Base-by-base conservation (phyloP, 2,888 invertebrate genomes). In the Oligia strigilis region DNA sequence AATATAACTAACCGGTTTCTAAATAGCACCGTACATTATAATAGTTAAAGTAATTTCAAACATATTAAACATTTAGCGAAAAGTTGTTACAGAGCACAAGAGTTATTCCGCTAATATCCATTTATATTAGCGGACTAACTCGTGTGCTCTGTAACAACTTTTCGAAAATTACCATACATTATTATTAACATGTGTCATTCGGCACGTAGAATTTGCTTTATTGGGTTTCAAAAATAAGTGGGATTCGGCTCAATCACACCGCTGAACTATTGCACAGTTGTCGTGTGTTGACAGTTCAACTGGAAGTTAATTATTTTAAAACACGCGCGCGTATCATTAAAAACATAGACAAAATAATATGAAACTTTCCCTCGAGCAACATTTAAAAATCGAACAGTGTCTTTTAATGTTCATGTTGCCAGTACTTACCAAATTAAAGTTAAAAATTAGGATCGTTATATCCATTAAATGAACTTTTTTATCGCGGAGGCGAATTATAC, bases 151-250 rank as follows among this genome's bases (percentile, higher is more conserved):
- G 11, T 46, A 46, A 46, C 46, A 46, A 46, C 46, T 49, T 49
- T 49, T 13, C 46, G 23, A 60, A 82, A 80, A 80, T 70, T 72
- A 52, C 43, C 43, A 70, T 36, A 52, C n/a, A 70, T 64, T 64
- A 80, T 72, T 72, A 64, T 46, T 80, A 84, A 55, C 70, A 80
- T 58, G 69, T n/a, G 46, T 69, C 80, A 60, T 80, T 72, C 52
- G 52, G 17, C 58, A 70, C 52, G 29, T 49, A 67, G 70, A 9
- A 78, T 80, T 72, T 85, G 64, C 85, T 65, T 72, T 69, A 85
- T 85, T 72, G 73, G 40, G 64, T 65, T 70, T 60, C 62, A 80
- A 40, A 84, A 80, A 69, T 72, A 69, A 60, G 23, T 70, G 58
- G 6, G 11, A 62, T 67, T 80, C n/a, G 29, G 40, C 13, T 80